These are phyloP conservation scores for Caenorhabditis sp. DNA, from an alignment of 2,888 invertebrate species.

Conservation along the genomic window DNA sequence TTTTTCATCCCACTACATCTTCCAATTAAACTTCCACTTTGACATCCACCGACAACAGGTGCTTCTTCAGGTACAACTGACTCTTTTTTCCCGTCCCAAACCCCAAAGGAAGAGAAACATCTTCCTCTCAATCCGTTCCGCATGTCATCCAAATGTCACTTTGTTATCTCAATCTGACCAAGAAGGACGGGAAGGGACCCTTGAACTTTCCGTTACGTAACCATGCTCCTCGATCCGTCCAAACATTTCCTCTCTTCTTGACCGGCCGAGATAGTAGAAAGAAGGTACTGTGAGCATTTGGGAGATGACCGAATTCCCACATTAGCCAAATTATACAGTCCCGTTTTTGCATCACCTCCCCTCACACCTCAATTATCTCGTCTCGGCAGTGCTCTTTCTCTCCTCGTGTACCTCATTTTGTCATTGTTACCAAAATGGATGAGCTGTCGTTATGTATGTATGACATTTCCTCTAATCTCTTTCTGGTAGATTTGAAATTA, in stretches of 20 bases:
- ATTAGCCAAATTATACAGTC: constrained; percentile 45
- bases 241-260: constrained; percentile 32
- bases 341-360: constrained; percentile 43
- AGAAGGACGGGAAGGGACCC: constrained; percentile 28
- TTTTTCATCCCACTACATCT: constrained; percentile 34
- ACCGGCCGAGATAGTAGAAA: neutral
- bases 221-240: constrained; percentile 20
- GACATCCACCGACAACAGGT: constrained; percentile 50
- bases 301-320: constrained; percentile 40
- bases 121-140: constrained; percentile 12
- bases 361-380: constrained; percentile 54
- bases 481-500: neutral
- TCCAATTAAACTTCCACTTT: constrained; percentile 27
- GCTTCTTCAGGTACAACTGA: constrained; percentile 34
- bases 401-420: constrained; percentile 1
- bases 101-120: neutral
- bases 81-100: constrained; percentile 4
- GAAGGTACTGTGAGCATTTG: constrained; percentile 10
- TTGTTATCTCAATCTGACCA: constrained; percentile 32
- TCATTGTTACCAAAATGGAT: constrained; percentile 32
- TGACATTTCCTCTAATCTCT: neutral
- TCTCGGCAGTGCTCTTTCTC: constrained; percentile 15
- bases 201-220: constrained; percentile 54
- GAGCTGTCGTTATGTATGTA: constrained; percentile 10
- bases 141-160: constrained; percentile 19